Evolutionary conservation across 2,888 invertebrate genomes (phyloP).

Genomic region (Drosophila suboccidentalis): DNA sequence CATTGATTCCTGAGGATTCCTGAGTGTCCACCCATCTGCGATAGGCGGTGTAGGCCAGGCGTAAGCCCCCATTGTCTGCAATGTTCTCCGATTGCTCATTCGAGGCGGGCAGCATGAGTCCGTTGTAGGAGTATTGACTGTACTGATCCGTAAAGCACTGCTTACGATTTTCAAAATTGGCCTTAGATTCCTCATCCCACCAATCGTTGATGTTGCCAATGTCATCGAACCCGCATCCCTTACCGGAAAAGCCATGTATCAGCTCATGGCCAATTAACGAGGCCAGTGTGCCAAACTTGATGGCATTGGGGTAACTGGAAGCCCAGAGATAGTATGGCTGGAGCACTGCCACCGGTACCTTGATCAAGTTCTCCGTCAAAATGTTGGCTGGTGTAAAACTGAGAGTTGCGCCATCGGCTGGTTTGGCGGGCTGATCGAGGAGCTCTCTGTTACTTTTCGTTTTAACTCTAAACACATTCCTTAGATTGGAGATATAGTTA

Average conservation of each 20-base stretch:
- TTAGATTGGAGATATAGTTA: slow-evolving; percentile 69
- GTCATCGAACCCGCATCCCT: slow-evolving; percentile 77
- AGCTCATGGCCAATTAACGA: slow-evolving; percentile 80
- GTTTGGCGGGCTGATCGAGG: slow-evolving; percentile 65
- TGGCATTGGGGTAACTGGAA: slow-evolving; percentile 73
- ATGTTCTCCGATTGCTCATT: slow-evolving; percentile 80
- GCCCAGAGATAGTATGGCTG: slow-evolving; percentile 80
- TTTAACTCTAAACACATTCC: slow-evolving; percentile 18
- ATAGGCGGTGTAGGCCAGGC: slow-evolving; percentile 83
- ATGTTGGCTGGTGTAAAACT: slow-evolving; percentile 79
- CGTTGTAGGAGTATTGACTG: slow-evolving; percentile 67
- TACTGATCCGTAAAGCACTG: slow-evolving; percentile 81
- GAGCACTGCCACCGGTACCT: slow-evolving; percentile 76
- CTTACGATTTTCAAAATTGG: slow-evolving; percentile 63
- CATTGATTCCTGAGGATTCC: slow-evolving; percentile 18
- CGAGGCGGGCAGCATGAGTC: slow-evolving; percentile 63
- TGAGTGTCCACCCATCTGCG: slow-evolving; percentile 66
- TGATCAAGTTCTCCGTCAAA: slow-evolving; percentile 76
- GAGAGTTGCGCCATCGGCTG: slow-evolving; percentile 49
- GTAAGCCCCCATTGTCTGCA: slow-evolving; percentile 83
- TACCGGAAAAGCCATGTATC: slow-evolving; percentile 82
- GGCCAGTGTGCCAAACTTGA: slow-evolving; percentile 80
- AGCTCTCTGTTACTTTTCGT: slow-evolving; percentile 17
- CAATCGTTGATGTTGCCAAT: slow-evolving; percentile 73
- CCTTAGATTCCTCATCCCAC: slow-evolving; percentile 78